Conservation (phyloP, 2,888 invertebrate species). For the Gastrophysa polygoni region DNA sequence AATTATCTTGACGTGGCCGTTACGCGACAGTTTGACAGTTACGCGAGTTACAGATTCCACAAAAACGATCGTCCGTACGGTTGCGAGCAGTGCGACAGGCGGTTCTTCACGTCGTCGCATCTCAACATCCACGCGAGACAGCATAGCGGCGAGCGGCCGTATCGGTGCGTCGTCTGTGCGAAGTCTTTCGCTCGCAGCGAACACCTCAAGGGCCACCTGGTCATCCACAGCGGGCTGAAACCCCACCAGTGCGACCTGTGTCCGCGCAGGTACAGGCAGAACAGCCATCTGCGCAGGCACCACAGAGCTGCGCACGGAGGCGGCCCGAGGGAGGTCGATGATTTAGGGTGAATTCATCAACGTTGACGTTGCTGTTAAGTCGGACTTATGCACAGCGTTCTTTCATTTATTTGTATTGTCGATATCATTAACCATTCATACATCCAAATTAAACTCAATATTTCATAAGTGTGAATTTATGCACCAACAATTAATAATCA, state of each 20-base stretch:
- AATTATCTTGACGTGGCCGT: too few species aligned
- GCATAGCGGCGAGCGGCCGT: constrained; percentile 47
- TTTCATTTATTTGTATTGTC: too few species aligned
- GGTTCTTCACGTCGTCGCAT: constrained; percentile 50
- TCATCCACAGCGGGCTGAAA: constrained; percentile 66
- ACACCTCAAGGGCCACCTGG: constrained; percentile 61
- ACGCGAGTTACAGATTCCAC: constrained; percentile 45
- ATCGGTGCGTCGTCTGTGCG: constrained; percentile 61
- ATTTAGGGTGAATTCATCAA: too few species aligned
- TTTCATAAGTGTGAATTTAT: too few species aligned
- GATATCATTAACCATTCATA: too few species aligned
- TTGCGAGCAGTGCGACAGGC: constrained; percentile 46
- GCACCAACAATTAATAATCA: too few species aligned
- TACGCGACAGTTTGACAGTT: too few species aligned
- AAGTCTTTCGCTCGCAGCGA: constrained; percentile 62
- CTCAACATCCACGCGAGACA: constrained; percentile 48
- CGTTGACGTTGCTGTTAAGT: too few species aligned
- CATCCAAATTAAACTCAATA: too few species aligned
- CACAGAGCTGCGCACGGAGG: constrained; percentile 38
- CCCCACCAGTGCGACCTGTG: constrained; percentile 64
- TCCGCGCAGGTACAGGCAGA: constrained; percentile 49
- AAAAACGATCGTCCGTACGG: constrained; percentile 45
- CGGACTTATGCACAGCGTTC: too few species aligned
- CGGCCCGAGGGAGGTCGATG: too few species aligned
- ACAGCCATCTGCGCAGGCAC: constrained; percentile 50